phyloP scores from a whole-genome alignment of 2,888 invertebrate species.

The Gryllus longicercus region DNA sequence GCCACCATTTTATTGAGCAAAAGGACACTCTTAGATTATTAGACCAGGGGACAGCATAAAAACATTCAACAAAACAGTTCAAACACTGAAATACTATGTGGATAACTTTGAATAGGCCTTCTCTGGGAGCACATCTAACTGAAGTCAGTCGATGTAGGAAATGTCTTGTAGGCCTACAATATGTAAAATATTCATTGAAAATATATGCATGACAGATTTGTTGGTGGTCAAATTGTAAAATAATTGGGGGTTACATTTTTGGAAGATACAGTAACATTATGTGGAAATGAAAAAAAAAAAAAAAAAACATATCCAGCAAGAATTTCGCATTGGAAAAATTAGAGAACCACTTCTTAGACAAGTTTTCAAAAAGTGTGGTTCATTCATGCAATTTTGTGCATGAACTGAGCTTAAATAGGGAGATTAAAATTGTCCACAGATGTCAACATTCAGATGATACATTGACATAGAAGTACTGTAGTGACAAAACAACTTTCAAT shows the following conservation, averaged over 20 bases:
- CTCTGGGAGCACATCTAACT: not conserved
- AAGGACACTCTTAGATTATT: not conserved
- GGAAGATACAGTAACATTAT: not conserved
- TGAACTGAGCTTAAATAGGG: not conserved
- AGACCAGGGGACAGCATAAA: constrained; percentile 3
- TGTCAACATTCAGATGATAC: not conserved
- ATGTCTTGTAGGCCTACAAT: not conserved
- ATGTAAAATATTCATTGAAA: not conserved
- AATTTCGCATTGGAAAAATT: not conserved
- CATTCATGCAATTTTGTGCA: not conserved
- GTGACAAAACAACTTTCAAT: too few species aligned
- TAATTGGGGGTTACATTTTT: not conserved
- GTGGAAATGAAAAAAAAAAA: not conserved
- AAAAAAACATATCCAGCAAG: not conserved
- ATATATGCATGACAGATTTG: not conserved
- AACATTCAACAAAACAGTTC: not conserved
- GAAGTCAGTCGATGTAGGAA: not conserved
- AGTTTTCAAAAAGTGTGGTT: not conserved
- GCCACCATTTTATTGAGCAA: not conserved
- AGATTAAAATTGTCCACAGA: not conserved
- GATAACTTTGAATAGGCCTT: not conserved
- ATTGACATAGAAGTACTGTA: too few species aligned
- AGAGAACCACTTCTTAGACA: not conserved
- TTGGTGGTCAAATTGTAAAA: not conserved
- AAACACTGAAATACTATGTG: not conserved